Evolutionary conservation across 2,113 vertebrate species (phyloP).

Genomic region (Hymenochirus boettgeri): DNA sequence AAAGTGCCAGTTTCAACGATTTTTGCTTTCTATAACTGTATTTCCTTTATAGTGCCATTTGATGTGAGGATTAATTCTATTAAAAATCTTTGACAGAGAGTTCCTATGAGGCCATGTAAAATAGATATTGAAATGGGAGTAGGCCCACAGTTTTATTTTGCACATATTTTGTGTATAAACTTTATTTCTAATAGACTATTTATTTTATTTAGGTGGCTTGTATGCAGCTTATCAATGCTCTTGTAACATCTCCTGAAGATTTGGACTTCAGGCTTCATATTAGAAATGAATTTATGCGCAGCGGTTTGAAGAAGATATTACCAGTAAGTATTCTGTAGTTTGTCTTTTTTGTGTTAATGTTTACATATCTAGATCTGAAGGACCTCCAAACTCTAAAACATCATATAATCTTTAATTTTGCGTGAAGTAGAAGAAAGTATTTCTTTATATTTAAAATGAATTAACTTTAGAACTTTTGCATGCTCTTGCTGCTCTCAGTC

Average conservation of each 20-base stretch:
- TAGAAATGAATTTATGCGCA: slow-evolving; percentile 98
- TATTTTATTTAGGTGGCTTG: slow-evolving; percentile 83
- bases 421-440: too few relatives aligned
- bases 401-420: too few relatives aligned
- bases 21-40: slow-evolving; percentile 39
- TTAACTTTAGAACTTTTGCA: too few relatives aligned
- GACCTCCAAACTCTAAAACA: too few relatives aligned
- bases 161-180: too few relatives aligned
- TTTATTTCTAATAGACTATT: slow-evolving; percentile 49
- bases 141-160: too few relatives aligned
- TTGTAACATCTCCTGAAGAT: slow-evolving; percentile 95
- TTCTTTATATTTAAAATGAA: too few relatives aligned
- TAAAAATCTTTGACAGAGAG: slow-evolving; percentile 35
- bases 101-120: slow-evolving; percentile 30
- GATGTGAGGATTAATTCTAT: slow-evolving; percentile 20
- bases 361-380: too few relatives aligned
- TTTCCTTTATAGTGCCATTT: slow-evolving; percentile 42
- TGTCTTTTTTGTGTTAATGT: slow-evolving; percentile 63
- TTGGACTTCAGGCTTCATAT: slow-evolving; percentile 96
- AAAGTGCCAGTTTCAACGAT: slow-evolving; percentile 21
- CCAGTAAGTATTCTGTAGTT: slow-evolving; percentile 76
- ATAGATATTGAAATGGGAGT: slow-evolving; percentile 28
- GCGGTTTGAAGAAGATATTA: slow-evolving; percentile 89
- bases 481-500: too few relatives aligned
- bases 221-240: slow-evolving; percentile 98